Evolutionary conservation across 2,797 vertebrate genomes (phyloP), one percentile per base, ranked within the genome.

Genomic region (Smutsia temminckii): DNA sequence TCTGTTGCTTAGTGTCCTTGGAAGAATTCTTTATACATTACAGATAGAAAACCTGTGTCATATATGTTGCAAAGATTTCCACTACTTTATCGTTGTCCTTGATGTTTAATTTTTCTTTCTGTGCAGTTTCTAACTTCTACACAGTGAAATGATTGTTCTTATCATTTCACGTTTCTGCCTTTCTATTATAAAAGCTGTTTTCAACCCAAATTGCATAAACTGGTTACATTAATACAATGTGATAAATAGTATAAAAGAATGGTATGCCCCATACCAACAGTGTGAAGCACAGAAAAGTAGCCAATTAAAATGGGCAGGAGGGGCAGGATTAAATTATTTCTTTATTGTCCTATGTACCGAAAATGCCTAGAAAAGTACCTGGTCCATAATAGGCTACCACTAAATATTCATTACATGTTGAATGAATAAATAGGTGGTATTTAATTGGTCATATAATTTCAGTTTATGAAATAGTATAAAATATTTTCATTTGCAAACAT

Each of bases 401-500:
- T 18, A 79, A 84, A 57, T 79, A 83, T 71, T 92, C 37, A 84
- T 77, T 85, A 79, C 84, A 69, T 77, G 5, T 66, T 89, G 42
- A 94, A 55, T 74, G 53, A 80, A 87, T 72, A 69, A 95, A 89
- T 91, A 80, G 77, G 23, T 34, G 23, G 0, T 59, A 59, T 79
- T 80, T 89, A 95, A 75, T 59, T 79, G 46, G 29, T 66, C 29
- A 69, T 75, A 74, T 68, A 72, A 89, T 91, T 78, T 13, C 32
- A 94, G 42, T 77, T 93, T 61, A 85, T 78, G 49, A 77, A 95
- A 80, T 42, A 66, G n/a, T 61, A 78, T 89, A 85, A 79, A 95
- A 89, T 77, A 87, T 92, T 90, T 71, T 92, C 25, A 83, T 20
- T 78, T 83, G 29, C 18, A 94, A 77, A 69, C 8, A 8, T 94